A percentile compares a stretch with the other conserved stretches of the same genome.
Conservation (phyloP, 2,888 invertebrate species). For the Lapara coniferarum region DNA sequence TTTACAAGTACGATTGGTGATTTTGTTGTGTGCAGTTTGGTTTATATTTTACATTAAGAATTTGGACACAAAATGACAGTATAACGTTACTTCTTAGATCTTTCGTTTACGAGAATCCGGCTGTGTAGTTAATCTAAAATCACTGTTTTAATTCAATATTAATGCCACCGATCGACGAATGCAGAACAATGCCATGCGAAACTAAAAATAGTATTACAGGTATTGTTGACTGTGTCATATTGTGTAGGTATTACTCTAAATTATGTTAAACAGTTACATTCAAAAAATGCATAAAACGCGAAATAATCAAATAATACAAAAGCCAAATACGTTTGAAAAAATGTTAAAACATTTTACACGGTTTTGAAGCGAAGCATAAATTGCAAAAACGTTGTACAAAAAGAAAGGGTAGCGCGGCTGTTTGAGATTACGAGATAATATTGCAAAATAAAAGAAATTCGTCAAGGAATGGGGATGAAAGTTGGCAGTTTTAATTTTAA, state of each 20-base stretch:
- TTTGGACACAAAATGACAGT: neutral
- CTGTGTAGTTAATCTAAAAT: too few species aligned
- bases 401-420: constrained; percentile 49
- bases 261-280: neutral
- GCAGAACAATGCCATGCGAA: too few species aligned
- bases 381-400: constrained; percentile 40
- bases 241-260: too few species aligned
- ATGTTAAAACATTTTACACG: constrained; percentile 33
- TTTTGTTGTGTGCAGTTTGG: neutral
- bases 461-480: constrained; percentile 60
- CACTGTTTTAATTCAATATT: too few species aligned
- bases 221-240: too few species aligned
- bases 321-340: constrained; percentile 32
- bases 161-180: too few species aligned
- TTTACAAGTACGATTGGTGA: constrained; percentile 6
- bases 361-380: constrained; percentile 38
- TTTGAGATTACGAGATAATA: constrained; percentile 60
- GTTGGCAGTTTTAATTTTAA: constrained; percentile 69
- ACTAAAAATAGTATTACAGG: too few species aligned
- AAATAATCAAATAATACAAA: constrained; percentile 24
- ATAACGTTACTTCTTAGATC: too few species aligned
- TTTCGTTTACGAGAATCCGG: too few species aligned
- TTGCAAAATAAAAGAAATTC: constrained; percentile 56
- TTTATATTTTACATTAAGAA: neutral
- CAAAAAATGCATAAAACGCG: neutral